Evolutionary conservation across 2,888 invertebrate species (phyloP).

Genomic region (Xestobium rufovillosum): DNA sequence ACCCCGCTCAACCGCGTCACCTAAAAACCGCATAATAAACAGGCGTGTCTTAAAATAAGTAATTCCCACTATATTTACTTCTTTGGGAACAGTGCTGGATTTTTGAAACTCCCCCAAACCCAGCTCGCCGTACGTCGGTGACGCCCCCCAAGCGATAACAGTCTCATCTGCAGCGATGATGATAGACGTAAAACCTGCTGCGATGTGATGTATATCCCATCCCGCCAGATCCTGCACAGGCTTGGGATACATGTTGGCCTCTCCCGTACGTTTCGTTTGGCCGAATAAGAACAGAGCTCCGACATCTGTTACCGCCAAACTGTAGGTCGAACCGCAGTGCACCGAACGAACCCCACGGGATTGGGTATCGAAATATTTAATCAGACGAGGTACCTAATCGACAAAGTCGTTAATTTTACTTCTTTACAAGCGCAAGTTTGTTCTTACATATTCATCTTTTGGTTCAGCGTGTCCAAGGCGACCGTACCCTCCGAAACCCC

Average conservation of each 20-base stretch:
- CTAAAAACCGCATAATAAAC: slow-evolving; percentile 27
- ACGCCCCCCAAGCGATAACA: slow-evolving; percentile 88
- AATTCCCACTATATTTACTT: slow-evolving; percentile 48
- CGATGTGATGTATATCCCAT: slow-evolving; percentile 82
- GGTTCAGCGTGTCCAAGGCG: slow-evolving; percentile 89
- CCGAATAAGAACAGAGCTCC: slow-evolving; percentile 79
- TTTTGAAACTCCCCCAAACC: slow-evolving; percentile 85
- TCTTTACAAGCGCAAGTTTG: slow-evolving; percentile 27
- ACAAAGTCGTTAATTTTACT: slow-evolving; percentile 7
- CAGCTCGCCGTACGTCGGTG: slow-evolving; percentile 89
- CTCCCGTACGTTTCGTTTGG: slow-evolving; percentile 85
- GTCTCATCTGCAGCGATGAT: slow-evolving; percentile 86
- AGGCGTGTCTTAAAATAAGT: not conserved
- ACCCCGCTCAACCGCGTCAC: slow-evolving; percentile 62
- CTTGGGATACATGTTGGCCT: slow-evolving; percentile 95
- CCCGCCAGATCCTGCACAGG: slow-evolving; percentile 90
- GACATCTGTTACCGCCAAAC: slow-evolving; percentile 73
- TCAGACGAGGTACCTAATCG: slow-evolving; percentile 53
- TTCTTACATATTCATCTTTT: slow-evolving; percentile 81
- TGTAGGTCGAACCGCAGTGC: slow-evolving; percentile 79
- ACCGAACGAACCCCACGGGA: slow-evolving; percentile 76
- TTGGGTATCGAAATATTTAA: slow-evolving; percentile 82
- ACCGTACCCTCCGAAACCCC: slow-evolving; percentile 95
- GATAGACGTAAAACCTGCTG: slow-evolving; percentile 74
- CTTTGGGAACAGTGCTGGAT: slow-evolving; percentile 80